Conservation (phyloP, 2,113 vertebrate genomes). For the Oceanites oceanicus region DNA sequence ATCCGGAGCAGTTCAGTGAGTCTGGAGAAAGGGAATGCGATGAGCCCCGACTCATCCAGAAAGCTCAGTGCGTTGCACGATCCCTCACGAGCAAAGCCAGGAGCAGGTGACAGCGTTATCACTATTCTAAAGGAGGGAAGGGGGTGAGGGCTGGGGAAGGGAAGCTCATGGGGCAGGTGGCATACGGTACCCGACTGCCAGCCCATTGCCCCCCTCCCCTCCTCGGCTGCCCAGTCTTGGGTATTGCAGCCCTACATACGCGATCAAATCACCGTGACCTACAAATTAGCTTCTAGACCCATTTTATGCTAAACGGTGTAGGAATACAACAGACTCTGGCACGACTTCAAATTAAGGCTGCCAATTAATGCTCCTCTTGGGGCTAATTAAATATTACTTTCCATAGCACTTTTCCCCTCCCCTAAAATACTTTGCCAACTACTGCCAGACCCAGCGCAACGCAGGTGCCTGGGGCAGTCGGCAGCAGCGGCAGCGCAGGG, state of each 20-base stretch:
- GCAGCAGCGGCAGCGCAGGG: accelerated
- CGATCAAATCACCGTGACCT: not conserved
- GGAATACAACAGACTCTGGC: not conserved
- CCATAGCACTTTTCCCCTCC: not conserved
- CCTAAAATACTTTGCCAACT: not conserved
- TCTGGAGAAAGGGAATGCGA: not conserved
- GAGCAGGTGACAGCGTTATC: accelerated
- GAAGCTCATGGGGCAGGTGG: not conserved
- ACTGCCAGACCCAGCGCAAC: not conserved
- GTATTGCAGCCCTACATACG: not conserved
- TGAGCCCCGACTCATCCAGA: accelerated
- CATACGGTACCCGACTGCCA: accelerated
- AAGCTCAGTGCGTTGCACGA: not conserved
- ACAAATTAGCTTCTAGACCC: not conserved
- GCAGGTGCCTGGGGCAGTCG: not conserved
- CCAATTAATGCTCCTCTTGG: slow-evolving; percentile 33
- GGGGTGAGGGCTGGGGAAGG: not conserved
- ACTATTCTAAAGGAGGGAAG: not conserved
- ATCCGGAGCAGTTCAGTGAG: not conserved
- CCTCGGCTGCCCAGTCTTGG: not conserved
- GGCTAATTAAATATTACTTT: slow-evolving; percentile 40
- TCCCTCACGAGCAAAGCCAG: not conserved
- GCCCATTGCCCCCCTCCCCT: not conserved
- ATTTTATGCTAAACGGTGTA: not conserved
- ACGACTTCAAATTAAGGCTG: slow-evolving; percentile 1